phyloP scores from a whole-genome alignment of 2,113 vertebrate species.

The Hyaena hyaena region DNA sequence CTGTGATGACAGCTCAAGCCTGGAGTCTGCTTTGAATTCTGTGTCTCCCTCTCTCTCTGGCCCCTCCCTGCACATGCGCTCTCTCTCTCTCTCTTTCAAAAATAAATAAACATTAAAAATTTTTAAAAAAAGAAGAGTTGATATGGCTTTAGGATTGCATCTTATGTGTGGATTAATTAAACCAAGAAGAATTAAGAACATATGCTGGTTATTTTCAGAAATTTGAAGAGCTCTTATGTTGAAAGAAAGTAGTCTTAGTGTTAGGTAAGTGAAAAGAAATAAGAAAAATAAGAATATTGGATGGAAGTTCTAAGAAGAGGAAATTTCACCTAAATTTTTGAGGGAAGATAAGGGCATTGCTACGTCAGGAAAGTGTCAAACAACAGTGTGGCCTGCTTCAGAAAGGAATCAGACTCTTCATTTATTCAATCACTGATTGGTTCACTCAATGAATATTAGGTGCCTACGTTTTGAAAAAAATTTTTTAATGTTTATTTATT shows the following conservation, averaged over 20 bases:
- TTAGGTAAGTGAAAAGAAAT: neutral
- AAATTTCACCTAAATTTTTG: neutral
- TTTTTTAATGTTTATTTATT: no score
- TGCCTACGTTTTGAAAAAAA: no score
- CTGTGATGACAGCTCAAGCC: no score
- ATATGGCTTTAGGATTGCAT: neutral
- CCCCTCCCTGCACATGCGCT: no score
- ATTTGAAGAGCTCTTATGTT: neutral
- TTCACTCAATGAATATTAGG: neutral
- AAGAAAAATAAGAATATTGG: neutral
- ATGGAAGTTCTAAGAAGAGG: neutral
- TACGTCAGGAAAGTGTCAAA: neutral
- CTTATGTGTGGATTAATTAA: neutral
- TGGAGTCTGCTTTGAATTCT: no score
- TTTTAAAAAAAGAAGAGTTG: neutral
- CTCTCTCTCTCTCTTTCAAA: no score
- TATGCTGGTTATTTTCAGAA: neutral
- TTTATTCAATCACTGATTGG: no score
- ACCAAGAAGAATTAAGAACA: neutral
- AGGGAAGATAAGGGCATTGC: neutral
- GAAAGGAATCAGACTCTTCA: neutral
- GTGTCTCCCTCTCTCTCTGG: no score
- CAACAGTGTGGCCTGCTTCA: neutral
- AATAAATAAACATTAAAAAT: no score
- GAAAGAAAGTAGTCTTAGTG: neutral